These are phyloP conservation scores for Drosophila macrospina DNA, from an alignment of 2,888 invertebrate species.

Conservation along the genomic window DNA sequence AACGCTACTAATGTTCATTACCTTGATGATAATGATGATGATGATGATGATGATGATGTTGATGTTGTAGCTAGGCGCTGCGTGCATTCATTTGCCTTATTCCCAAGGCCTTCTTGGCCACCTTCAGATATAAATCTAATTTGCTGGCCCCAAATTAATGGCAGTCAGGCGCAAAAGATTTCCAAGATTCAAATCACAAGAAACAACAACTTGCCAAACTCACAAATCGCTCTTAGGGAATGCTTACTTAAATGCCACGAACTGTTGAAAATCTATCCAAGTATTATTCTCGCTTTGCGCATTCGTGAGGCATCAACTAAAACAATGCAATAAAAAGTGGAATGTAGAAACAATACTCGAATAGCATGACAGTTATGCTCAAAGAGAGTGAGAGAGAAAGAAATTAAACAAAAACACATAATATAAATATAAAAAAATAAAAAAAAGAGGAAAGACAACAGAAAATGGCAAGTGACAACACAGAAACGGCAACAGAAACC, in stretches of 20 bases:
- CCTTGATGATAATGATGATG: slow-evolving; percentile 15
- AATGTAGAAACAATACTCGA: slow-evolving; percentile 42
- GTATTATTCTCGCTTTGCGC: slow-evolving; percentile 7
- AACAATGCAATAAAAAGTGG: slow-evolving; percentile 55
- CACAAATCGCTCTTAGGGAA: slow-evolving; percentile 28
- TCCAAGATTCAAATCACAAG: slow-evolving; percentile 22
- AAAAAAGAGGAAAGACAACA: slow-evolving; percentile 12
- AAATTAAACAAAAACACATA: slow-evolving; percentile 56
- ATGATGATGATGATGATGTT: slow-evolving; percentile 33
- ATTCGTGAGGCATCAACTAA: slow-evolving; percentile 39
- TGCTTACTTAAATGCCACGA: slow-evolving; percentile 1
- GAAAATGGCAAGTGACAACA: slow-evolving; percentile 31
- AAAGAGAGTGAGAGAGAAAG: no score
- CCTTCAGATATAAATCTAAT: slow-evolving; percentile 39
- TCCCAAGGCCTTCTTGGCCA: slow-evolving; percentile 12
- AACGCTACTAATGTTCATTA: slow-evolving; percentile 42
- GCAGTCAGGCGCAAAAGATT: slow-evolving; percentile 40
- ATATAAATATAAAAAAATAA: neutral
- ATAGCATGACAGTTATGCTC: slow-evolving; percentile 69
- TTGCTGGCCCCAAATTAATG: slow-evolving; percentile 43
- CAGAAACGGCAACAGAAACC: slow-evolving; percentile 23
- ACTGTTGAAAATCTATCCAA: slow-evolving; percentile 43
- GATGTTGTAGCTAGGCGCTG: slow-evolving; percentile 11
- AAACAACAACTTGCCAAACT: slow-evolving; percentile 21
- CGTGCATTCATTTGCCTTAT: slow-evolving; percentile 17